Evolutionary conservation across 2,888 invertebrate species (phyloP), one percentile per base, ranked within the genome.

Genomic region (Lacanobia wlatinum): DNA sequence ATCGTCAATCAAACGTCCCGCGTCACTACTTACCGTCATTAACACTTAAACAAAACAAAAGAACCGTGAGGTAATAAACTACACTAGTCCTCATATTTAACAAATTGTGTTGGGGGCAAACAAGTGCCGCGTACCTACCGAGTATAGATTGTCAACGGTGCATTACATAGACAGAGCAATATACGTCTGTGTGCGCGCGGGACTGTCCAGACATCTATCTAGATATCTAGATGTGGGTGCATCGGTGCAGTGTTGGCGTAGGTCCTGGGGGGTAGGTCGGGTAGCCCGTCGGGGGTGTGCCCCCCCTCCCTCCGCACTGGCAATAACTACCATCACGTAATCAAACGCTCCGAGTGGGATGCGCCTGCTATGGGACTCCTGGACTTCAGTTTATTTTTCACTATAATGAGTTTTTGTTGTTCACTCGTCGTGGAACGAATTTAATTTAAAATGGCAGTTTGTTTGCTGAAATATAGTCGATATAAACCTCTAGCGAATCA

Each of bases 231-330:
- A 93, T 90, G 91, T 88, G 91, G 92, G 91, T 95, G 94, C 95
- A 94, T 92, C 92, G 91, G 82, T 94, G 95, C 95, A 94, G 84
- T 85, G 94, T 95, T 95, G 92, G 92, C 89, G 91, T 94, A 95
- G 95, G 95, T 95, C 92, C 90, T 87, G 91, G 90, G 92, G 92
- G 94, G 91, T 92, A 92, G 90, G 88, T 90, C 86, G 85, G 88
- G 80, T 40, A 80, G 53, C 43, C 50, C 50, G 21, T 40, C 43
- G 21, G 59, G 59, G 59, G 43, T 8, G 23, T 18, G 14, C 59
- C 80, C 84, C 8, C 18, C 48, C 48, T 75, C 72, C 85, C 86
- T 86, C 77, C 72, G 84, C 85, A 81, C 84, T 81, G 68, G 82
- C 87, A 87, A 89, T 87, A 87, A 84, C 84, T 82, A 89, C 89